Base-by-base conservation (phyloP, 2,797 vertebrate species). In the Salarias fasciatus region DNA sequence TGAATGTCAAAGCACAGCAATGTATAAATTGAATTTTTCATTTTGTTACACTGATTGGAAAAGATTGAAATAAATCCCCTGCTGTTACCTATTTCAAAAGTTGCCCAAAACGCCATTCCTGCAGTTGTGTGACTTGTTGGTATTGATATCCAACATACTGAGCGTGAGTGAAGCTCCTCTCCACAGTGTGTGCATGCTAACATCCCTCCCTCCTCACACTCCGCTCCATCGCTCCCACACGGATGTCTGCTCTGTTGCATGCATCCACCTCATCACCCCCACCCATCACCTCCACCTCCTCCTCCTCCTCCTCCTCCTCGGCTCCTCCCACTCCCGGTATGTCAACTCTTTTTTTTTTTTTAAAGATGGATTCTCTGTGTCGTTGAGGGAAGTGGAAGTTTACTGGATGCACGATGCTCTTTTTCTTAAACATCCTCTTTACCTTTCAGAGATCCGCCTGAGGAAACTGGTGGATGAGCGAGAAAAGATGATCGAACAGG, bases 401-500 rank as follows among this genome's bases (percentile, higher is more conserved):
- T n/a, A n/a, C n/a, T n/a, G 40, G 40, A n/a, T 9, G 53, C 45
- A 57, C 29, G 14, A 31, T 12, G 14, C 14, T 41, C 38, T 0
- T 1, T 9, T 38, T 31, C 35, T 62, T 8, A 63, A 14, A 58
- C 11, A 0, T 52, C 2, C 63, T 28, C 10, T 77, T 69, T 64
- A 1, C 84, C 65, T 94, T 94, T 35, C 84, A 99, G 97, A 97
- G 83, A 93, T 92, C 58, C 96, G 95, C 65, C 88, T 98, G 86
- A 95, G 94, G 86, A 99, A 93, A 68, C 92, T 98, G 53, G 77
- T 95, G 38, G 96, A 97, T 12, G 97, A 99, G 80, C 93, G 96
- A 31, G 96, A 98, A 72, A 91, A 90, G 77, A 93, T 99, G 58
- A 88, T 97, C 46, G 95, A 96, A 63, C 96, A 99, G 96, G 97